Evolutionary conservation across 1,140 invertebrate species (phyloP), one percentile per base, ranked within the genome.

Genomic region (Eumaeus atala): DNA sequence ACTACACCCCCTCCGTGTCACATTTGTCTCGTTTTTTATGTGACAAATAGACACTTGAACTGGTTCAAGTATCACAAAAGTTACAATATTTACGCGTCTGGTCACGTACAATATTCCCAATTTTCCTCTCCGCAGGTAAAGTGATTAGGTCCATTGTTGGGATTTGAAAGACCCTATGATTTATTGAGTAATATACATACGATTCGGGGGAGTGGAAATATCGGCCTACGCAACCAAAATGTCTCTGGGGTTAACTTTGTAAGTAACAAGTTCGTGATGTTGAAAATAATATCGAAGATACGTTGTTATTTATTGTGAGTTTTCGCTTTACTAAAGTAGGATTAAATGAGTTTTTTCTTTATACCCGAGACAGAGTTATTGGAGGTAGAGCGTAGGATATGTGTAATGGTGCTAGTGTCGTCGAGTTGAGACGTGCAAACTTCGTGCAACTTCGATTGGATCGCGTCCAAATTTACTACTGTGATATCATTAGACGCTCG

Each of bases 151-250:
- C 17, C 49, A 58, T 56, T 62, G 53, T 62, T 40, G 10, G 58
- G 51, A 38, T 56, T 28, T 35, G 35, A 40, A 49, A 58, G 50
- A 18, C 49, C 56, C 16, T 54, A 28, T 28, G 21, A 28, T 54
- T 60, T 54, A 54, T 63, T 57, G 35, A 55, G 49, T 56, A 42
- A 62, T 53, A 61, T 55, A 56, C 51, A 62, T 44, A 60, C 37
- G 59, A 57, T 63, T 63, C 59, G 54, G n/a, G 18, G 44, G 16
- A 17, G 42, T 11, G 18, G 48, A 56, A 59, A 59, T 54, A 59
- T 56, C 56, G 34, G 11, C 12, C 33, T 6, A 21, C 34, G 3
- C 8, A 37, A 52, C 18, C 36, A 10, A 17, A 18, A 51, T n/a
- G n/a, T n/a, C 34, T 37, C 18, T 16, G 12, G 17, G 6, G 17